Percentiles rank a stretch among this genome's conserved stretches.
phyloP scores from a whole-genome alignment of 1,140 invertebrate species.

The Drosophila ironensis region DNA sequence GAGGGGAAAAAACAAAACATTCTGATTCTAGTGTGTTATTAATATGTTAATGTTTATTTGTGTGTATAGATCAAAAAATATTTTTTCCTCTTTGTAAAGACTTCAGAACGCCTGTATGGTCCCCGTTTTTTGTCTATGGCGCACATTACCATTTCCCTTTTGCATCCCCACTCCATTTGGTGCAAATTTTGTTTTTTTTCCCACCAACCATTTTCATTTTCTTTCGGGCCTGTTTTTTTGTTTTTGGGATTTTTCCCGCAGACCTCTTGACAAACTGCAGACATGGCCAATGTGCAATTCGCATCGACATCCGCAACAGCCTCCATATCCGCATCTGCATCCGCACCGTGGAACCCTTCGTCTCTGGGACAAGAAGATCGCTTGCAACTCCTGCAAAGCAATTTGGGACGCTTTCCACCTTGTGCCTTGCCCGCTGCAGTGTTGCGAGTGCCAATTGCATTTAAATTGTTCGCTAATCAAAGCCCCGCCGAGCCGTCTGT shows the following conservation, averaged over 20 bases:
- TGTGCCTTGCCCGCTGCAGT: conserved; percentile 5
- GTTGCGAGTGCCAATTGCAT: conserved; percentile 58
- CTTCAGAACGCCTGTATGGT: conserved; percentile 21
- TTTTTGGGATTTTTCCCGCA: conserved; percentile 33
- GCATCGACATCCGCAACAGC: conserved; percentile 30
- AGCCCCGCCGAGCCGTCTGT: conserved; percentile 28
- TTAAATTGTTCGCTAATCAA: conserved; percentile 76
- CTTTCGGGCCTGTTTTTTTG: conserved; percentile 29
- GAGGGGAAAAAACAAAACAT: too few relatives aligned
- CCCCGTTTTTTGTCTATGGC: conserved; percentile 46
- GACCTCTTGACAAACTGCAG: conserved; percentile 71
- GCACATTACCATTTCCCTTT: conserved; percentile 63
- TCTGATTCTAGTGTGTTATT: too few relatives aligned
- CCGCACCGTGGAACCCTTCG: conserved; percentile 15
- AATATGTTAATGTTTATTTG: too few relatives aligned
- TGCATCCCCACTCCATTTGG: conserved; percentile 22
- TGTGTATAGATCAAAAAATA: too few relatives aligned
- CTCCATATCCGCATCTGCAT: not conserved
- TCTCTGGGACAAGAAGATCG: conserved; percentile 5
- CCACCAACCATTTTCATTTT: conserved; percentile 16
- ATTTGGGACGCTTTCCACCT: conserved; percentile 28
- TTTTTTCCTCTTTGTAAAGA: too few relatives aligned
- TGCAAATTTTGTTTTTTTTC: conserved; percentile 11
- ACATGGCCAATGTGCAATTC: conserved; percentile 52
- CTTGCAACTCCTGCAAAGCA: conserved; percentile 22